Evolutionary conservation across 2,113 vertebrate species (phyloP), one percentile per base, ranked within the genome.

Genomic region (Pungitius pungitius): DNA sequence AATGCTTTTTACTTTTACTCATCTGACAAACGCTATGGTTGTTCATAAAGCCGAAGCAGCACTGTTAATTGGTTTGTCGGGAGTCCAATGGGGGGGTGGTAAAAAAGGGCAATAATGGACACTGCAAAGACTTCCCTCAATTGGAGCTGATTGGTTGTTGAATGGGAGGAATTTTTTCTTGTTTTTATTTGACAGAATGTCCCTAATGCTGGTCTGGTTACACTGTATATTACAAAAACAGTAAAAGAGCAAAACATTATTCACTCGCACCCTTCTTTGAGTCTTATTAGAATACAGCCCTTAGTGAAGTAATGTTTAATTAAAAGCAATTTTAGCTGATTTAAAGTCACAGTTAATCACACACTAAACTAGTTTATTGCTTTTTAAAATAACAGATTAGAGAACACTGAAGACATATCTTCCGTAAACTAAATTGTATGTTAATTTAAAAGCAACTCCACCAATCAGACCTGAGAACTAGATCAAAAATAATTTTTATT

Each of bases 41-140:
- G 65, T 56, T 86, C 77, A 75, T 88, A 88, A 82, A 39, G 69
- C 79, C 75, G 79, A 69, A 69, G 61, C 68, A 67, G 73, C 20
- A 2, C 73, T 43, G 81, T 73, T 91, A 83, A 89, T 86, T 88
- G 80, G 79, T 78, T 84, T 78, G 86, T 91, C 85, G 67, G 85
- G 69, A 78, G 81, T 86, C 85, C 86, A 83, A 57, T 64, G 5
- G 10, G 61, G 59, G 71, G 70, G 15, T n/a, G n/a, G n/a, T n/a
- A n/a, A n/a, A n/a, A n/a, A n/a, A n/a, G n/a, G 71, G 83, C 69
- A 52, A 75, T 86, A 80, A 85, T 74, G 69, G 70, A 62, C 69
- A 52, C 77, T 13, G 70, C 78, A 72, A n/a, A 43, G 78, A 70
- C 81, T 72, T 69, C 22, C 63, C 26, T 77, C 69, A 74, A 77